A percentile compares a stretch with the other conserved stretches of the same genome.
These are phyloP conservation scores for Heliconius charithonia DNA, from an alignment of 2,888 invertebrate species.

Conservation along the genomic window DNA sequence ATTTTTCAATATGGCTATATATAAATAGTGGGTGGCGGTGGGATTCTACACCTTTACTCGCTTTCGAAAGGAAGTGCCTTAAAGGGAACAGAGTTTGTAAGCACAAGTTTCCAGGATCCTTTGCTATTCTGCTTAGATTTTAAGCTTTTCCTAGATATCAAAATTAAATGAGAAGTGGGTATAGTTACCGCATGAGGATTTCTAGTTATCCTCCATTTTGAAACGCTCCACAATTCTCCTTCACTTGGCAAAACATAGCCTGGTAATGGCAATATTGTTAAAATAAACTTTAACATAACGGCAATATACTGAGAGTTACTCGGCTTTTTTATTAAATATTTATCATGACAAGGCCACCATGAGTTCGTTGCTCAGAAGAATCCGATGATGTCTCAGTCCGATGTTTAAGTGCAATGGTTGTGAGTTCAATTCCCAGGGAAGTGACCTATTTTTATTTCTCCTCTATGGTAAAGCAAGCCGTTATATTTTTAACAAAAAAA, in stretches of 20 bases:
- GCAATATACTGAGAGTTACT: neutral
- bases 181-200: constrained; percentile 58
- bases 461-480: no score
- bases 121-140: no score
- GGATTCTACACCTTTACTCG: no score
- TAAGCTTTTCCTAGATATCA: neutral
- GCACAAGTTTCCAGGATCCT: no score
- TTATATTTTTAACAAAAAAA: no score
- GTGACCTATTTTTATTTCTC: neutral
- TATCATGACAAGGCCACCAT: neutral
- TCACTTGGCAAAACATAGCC: constrained; percentile 56
- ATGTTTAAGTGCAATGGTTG: neutral
- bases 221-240: constrained; percentile 62
- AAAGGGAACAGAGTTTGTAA: no score
- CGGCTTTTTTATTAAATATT: neutral
- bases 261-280: constrained; percentile 2
- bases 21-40: no score
- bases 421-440: neutral
- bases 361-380: neutral
- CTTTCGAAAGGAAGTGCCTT: neutral
- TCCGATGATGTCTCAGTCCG: neutral
- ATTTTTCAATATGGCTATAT: no score
- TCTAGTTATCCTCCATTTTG: constrained; percentile 57
- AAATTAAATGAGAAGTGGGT: neutral
- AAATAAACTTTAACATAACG: neutral